Percentiles rank a stretch among this genome's conserved stretches.
Evolutionary conservation across 2,888 invertebrate species (phyloP).

Genomic region (Euclidia mi): DNA sequence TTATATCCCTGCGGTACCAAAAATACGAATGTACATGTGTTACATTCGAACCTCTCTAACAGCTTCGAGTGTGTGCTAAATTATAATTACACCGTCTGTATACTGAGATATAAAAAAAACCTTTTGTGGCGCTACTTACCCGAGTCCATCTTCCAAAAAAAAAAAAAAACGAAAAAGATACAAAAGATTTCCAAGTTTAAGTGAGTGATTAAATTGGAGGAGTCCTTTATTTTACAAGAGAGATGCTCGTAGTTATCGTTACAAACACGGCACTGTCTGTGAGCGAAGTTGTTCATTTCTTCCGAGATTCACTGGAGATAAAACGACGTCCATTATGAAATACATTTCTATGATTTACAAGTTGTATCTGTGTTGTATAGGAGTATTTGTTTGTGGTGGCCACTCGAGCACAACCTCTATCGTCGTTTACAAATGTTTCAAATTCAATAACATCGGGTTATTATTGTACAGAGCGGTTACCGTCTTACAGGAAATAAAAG

Average conservation of each 20-base stretch:
- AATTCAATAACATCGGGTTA: constrained; percentile 25
- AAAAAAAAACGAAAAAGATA: constrained; percentile 32
- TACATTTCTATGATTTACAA: constrained; percentile 50
- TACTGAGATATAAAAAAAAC: constrained; percentile 8
- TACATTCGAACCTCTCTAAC: not conserved
- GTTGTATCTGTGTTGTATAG: constrained; percentile 41
- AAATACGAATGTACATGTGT: too few relatives aligned
- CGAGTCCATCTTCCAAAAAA: constrained; percentile 28
- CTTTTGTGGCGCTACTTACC: constrained; percentile 11
- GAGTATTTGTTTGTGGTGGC: constrained; percentile 52
- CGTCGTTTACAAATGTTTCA: constrained; percentile 55
- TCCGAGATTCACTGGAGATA: constrained; percentile 42
- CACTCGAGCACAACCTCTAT: constrained; percentile 52
- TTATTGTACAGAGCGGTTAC: constrained; percentile 1
- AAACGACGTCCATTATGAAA: constrained; percentile 52
- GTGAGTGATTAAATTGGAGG: constrained; percentile 43
- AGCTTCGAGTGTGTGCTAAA: constrained; percentile 5
- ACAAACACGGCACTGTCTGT: constrained; percentile 37
- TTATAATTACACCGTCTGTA: constrained; percentile 5
- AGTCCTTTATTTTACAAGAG: constrained; percentile 47
- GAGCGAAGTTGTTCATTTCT: constrained; percentile 44
- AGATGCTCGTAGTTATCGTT: constrained; percentile 41
- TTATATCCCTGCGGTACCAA: too few relatives aligned
- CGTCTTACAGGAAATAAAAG: too few relatives aligned
- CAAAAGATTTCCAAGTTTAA: constrained; percentile 47